Evolutionary conservation across 2,113 vertebrate genomes (phyloP).

Genomic region (Condylura cristata): DNA sequence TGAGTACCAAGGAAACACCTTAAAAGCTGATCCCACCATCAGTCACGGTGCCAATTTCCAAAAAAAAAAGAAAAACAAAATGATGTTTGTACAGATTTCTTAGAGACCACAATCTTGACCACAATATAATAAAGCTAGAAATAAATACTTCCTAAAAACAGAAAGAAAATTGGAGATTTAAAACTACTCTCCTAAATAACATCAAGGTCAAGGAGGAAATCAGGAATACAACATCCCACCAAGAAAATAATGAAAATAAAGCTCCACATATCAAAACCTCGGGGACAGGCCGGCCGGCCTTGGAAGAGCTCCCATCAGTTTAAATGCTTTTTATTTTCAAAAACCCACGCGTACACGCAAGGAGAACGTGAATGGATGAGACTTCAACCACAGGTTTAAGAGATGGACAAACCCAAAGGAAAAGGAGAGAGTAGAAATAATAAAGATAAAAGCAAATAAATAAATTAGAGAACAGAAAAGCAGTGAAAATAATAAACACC

Average conservation of each 20-base stretch:
- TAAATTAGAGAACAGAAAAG: constrained; percentile 61
- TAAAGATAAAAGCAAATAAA: constrained; percentile 72
- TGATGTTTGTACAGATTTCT: background rate
- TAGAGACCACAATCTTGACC: background rate
- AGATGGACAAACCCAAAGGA: constrained; percentile 15
- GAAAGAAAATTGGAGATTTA: constrained; percentile 44
- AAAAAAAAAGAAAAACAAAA: background rate
- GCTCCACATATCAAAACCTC: background rate
- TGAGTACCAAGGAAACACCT: background rate
- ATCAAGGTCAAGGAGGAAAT: constrained; percentile 50
- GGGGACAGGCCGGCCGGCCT: background rate
- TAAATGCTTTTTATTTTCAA: background rate
- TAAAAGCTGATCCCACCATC: background rate
- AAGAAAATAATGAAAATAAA: background rate
- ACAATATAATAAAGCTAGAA: constrained; percentile 33
- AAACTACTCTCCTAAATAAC: background rate
- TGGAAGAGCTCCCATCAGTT: fast-evolving
- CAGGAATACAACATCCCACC: background rate
- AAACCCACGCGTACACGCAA: background rate
- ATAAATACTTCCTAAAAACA: constrained; percentile 35
- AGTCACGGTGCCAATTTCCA: background rate
- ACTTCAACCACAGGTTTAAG: background rate
- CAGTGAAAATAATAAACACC: constrained; percentile 27
- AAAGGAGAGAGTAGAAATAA: constrained; percentile 8
- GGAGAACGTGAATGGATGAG: background rate